These are phyloP conservation scores for Pseudoips prasinana DNA, from an alignment of 2,888 invertebrate genomes.

Conservation along the genomic window DNA sequence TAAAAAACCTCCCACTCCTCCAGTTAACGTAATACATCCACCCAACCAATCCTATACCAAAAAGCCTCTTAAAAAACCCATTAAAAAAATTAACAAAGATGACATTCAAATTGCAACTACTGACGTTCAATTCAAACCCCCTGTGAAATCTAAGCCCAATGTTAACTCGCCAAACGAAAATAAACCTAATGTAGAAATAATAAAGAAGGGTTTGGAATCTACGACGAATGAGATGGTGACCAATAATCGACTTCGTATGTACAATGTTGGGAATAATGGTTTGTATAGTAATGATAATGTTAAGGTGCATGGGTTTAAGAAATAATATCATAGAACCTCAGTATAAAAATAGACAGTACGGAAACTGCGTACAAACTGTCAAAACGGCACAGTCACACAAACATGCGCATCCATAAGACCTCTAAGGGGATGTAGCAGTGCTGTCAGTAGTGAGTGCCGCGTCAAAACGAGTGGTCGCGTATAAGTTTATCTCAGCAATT, in stretches of 20 bases:
- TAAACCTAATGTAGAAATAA: conserved; percentile 75
- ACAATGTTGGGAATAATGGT: conserved; percentile 32
- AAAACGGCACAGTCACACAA: too few relatives aligned
- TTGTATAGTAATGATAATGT: conserved; percentile 32
- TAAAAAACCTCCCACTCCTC: conserved; percentile 10
- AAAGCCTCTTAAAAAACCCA: conserved; percentile 41
- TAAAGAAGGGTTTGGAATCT: conserved; percentile 82
- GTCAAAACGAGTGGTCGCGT: too few relatives aligned
- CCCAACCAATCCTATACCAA: conserved; percentile 29
- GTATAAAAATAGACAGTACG: too few relatives aligned
- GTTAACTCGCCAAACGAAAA: conserved; percentile 21
- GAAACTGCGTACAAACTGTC: too few relatives aligned
- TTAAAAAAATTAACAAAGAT: conserved; percentile 59
- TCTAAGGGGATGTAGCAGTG: too few relatives aligned
- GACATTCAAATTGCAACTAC: conserved; percentile 55
- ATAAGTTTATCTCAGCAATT: too few relatives aligned
- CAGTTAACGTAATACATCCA: conserved; percentile 10
- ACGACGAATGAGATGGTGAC: conserved; percentile 83
- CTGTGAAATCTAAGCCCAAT: conserved; percentile 24
- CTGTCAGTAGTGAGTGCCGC: too few relatives aligned
- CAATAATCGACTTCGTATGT: conserved; percentile 36
- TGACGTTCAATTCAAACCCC: conserved; percentile 24
- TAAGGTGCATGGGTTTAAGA: conserved; percentile 36
- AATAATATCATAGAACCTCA: too few relatives aligned
- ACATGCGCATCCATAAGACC: too few relatives aligned